phyloP scores from a whole-genome alignment of 2,113 vertebrate species.

The Callithrix jacchus region DNA sequence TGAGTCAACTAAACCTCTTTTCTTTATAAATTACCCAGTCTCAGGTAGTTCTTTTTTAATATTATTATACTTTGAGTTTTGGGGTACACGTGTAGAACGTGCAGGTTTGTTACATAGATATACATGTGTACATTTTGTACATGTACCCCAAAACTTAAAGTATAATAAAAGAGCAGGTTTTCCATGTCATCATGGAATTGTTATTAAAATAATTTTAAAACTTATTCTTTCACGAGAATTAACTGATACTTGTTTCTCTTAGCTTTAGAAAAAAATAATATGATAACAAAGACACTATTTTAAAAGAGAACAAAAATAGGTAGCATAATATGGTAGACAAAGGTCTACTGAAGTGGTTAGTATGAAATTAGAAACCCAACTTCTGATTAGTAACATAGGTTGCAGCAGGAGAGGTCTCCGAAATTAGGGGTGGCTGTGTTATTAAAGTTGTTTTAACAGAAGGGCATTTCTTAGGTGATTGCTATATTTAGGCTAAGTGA shows the following conservation, averaged over 20 bases:
- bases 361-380: neutral
- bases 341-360: neutral
- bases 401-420: neutral
- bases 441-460: neutral
- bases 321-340: neutral
- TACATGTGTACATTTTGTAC: no score
- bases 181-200: neutral
- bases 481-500: neutral
- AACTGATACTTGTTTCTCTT: neutral
- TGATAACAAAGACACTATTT: neutral
- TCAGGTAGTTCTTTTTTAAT: no score
- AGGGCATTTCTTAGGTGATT: neutral
- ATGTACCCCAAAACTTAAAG: no score
- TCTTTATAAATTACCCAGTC: no score
- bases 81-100: no score
- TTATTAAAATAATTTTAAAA: neutral
- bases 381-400: neutral
- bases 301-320: neutral
- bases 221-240: neutral
- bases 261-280: neutral
- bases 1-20: no score
- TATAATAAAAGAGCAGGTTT: neutral
- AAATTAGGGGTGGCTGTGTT: neutral
- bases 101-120: no score
- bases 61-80: no score